Base-by-base conservation (phyloP, 64 coral and sea anemone genomes). In the Stylophora pistillata region DNA sequence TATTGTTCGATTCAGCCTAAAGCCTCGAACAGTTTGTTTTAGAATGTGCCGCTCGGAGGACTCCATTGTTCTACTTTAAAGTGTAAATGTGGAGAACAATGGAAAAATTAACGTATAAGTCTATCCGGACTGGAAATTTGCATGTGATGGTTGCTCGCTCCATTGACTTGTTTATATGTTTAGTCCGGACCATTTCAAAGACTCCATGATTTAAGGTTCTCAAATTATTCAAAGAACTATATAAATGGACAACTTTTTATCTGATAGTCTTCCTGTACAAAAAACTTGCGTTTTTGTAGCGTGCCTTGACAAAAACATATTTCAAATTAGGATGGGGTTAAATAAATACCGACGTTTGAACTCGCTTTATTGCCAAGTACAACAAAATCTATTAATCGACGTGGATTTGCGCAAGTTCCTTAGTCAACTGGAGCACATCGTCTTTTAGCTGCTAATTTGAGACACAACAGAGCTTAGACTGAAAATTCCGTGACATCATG, bases 101-200 rank as follows among this genome's bases (percentile, higher is more conserved):
- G 80, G 41, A 20, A 69, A 84, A 84, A 84, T 84, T 84, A 84
- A 84, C 80, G 80, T 26, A 55, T 53, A 70, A 70, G 78, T 82
- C 78, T 29, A 41, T 82, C 30, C 28, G 29, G 17, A 65, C 60
- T 69, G 21, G 61, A 84, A 84, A 84, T 84, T 84, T 84, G 61
- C 80, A 84, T 83, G 58, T 82, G 58, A 34, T 56, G 25, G 57
- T 82, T 65, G 11, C 18, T 65, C 13, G 4, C 58, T 69, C 32
- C 62, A 37, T 52, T 17, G 21, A 82, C 58, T 82, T 84, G 80
- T 84, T 84, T 84, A 69, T 25, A 78, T 56, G 34, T 25, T 58
- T 30, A 14, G 31, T 84, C 14, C 59, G 32, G n/a, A n/a, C n/a
- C 37, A 47, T 47, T 47, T 47, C 37, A 47, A 3, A 47, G 37